Conservation (phyloP, 2,797 vertebrate species). For the Basileuterus tristriatus region DNA sequence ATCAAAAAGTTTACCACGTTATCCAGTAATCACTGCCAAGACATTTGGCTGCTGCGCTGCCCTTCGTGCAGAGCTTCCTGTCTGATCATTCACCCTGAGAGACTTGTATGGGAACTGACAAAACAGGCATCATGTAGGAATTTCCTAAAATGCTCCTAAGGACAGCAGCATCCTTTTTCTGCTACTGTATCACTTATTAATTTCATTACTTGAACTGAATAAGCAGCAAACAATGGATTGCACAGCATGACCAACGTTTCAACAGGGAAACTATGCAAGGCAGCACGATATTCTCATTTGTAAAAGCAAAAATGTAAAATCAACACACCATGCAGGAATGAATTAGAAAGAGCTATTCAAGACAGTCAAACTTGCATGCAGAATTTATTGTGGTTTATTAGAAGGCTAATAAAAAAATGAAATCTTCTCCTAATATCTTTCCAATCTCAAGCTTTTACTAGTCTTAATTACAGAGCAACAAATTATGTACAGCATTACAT, state of each 20-base stretch:
- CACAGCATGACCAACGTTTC: neutral
- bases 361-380: neutral
- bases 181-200: neutral
- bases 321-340: neutral
- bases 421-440: neutral
- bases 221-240: constrained; percentile 7
- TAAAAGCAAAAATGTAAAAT: constrained; percentile 18
- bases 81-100: neutral
- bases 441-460: neutral
- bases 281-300: neutral
- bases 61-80: neutral
- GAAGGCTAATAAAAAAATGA: neutral
- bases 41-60: neutral
- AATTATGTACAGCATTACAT: neutral
- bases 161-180: neutral
- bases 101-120: neutral
- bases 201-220: neutral
- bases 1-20: neutral
- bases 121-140: neutral
- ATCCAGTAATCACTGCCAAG: neutral
- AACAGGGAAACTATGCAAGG: neutral
- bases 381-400: neutral
- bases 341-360: neutral
- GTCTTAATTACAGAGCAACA: neutral
- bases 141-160: neutral